Evolutionary conservation across 37 sponge, comb jelly and placozoan genomes (phyloP).

Genomic region (Haliclona indistincta): DNA sequence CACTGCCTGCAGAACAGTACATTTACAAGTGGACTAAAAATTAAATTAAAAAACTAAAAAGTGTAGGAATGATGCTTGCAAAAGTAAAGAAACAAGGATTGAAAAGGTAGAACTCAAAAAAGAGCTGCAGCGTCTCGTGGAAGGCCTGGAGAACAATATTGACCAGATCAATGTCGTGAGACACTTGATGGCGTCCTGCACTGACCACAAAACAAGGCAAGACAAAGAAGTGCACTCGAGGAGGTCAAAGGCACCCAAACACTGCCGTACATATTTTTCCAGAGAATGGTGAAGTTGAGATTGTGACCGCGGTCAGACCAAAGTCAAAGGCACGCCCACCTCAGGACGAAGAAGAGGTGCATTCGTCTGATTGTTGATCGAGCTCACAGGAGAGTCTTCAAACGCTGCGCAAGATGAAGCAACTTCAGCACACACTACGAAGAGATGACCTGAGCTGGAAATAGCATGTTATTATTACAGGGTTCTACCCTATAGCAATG

Average conservation of each 20-base stretch:
- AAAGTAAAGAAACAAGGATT: no score
- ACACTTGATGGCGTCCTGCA: conserved; percentile 2
- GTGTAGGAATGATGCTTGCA: no score
- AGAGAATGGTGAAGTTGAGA: background rate
- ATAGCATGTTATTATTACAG: no score
- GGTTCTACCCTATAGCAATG: no score
- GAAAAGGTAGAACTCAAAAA: conserved; percentile 16
- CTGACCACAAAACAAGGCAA: background rate
- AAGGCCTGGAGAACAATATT: conserved; percentile 47
- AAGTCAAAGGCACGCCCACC: background rate
- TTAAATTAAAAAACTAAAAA: no score
- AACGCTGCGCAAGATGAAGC: conserved; percentile 48
- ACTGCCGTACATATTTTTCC: background rate
- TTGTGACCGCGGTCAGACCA: background rate
- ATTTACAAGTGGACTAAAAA: no score
- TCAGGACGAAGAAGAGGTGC: background rate
- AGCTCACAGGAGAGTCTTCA: conserved; percentile 3
- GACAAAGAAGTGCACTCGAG: conserved; percentile 7
- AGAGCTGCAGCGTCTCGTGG: conserved; percentile 29
- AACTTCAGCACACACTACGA: conserved; percentile 46
- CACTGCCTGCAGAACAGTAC: conserved; percentile 25
- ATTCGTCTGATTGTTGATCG: background rate
- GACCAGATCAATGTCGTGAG: conserved; percentile 56
- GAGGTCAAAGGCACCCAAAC: background rate
- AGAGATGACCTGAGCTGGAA: conserved; percentile 68